These are phyloP conservation scores for Galago senegalensis DNA, from an alignment of 2,797 vertebrate genomes.

Conservation along the genomic window DNA sequence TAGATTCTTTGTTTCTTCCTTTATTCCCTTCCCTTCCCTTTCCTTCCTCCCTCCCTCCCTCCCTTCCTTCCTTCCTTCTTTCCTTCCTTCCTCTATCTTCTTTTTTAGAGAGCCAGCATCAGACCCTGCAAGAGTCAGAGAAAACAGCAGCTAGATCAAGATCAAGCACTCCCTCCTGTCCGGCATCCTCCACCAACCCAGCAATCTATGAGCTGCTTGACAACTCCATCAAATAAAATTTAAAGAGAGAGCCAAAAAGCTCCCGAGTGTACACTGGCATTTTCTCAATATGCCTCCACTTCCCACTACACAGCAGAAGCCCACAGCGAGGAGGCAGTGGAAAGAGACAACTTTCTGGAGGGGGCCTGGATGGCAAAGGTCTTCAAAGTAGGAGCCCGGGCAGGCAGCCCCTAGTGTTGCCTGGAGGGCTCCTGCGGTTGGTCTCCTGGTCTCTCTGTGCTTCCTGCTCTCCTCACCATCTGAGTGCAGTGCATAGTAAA, in stretches of 20 bases:
- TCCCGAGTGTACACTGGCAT: conserved; percentile 24
- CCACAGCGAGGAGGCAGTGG: neutral
- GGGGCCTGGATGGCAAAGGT: neutral
- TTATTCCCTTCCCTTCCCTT: neutral
- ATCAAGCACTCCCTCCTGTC: conserved; percentile 45
- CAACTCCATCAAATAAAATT: conserved; percentile 71
- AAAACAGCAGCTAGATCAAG: conserved; percentile 24
- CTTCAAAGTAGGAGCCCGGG: conserved; percentile 41
- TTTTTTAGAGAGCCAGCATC: conserved; percentile 8
- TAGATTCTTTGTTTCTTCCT: neutral
- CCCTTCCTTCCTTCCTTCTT: neutral
- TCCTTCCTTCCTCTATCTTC: neutral
- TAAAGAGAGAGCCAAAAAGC: conserved; percentile 36
- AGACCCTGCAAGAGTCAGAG: neutral
- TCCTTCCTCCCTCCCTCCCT: too few species aligned
- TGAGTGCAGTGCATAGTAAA: conserved; percentile 76
- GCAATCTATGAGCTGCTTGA: neutral
- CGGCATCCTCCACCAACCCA: conserved; percentile 16
- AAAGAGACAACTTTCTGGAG: conserved; percentile 45
- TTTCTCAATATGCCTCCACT: conserved; percentile 73
- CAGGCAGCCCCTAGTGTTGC: neutral
- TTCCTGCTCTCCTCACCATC: neutral
- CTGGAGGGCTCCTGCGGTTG: neutral
- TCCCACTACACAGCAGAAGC: conserved; percentile 39
- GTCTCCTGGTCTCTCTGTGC: neutral